Evolutionary conservation across 2,888 invertebrate species (phyloP).

Genomic region (Chrysina gloriosa): DNA sequence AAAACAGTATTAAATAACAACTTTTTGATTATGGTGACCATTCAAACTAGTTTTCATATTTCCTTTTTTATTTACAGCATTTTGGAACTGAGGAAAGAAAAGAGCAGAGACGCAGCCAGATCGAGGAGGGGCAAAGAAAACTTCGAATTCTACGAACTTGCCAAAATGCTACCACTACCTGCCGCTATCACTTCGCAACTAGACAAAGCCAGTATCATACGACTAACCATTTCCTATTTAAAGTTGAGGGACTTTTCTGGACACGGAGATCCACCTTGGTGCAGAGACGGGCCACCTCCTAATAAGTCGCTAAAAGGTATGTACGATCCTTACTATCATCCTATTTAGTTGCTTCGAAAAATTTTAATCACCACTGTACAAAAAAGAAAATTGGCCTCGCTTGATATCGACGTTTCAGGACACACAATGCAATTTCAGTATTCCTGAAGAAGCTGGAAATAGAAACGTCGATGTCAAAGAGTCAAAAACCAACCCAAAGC

Average conservation of each 20-base stretch:
- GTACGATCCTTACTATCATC: constrained; percentile 49
- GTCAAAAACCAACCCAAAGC: too few relatives aligned
- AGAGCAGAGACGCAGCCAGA: constrained; percentile 91
- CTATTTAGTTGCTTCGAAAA: background rate
- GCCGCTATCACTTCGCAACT: constrained; percentile 94
- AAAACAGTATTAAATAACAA: too few relatives aligned
- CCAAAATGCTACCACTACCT: constrained; percentile 91
- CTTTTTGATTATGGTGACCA: too few relatives aligned
- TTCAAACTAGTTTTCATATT: background rate
- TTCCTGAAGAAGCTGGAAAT: too few relatives aligned
- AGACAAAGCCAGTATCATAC: constrained; percentile 96
- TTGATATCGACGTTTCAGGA: too few relatives aligned
- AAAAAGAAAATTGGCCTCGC: background rate
- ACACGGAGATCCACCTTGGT: constrained; percentile 97
- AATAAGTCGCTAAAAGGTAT: constrained; percentile 87
- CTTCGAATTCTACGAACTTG: constrained; percentile 95
- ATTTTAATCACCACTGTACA: background rate
- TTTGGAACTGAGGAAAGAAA: constrained; percentile 92
- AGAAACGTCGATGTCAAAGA: too few relatives aligned
- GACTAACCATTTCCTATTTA: constrained; percentile 95
- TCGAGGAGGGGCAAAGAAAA: constrained; percentile 94
- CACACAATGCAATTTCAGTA: too few relatives aligned
- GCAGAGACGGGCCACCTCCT: constrained; percentile 80
- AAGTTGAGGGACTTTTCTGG: constrained; percentile 94
- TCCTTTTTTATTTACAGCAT: constrained; percentile 81